Base-by-base conservation (phyloP, 2,113 vertebrate species). In the Hippocampus guttulatus region DNA sequence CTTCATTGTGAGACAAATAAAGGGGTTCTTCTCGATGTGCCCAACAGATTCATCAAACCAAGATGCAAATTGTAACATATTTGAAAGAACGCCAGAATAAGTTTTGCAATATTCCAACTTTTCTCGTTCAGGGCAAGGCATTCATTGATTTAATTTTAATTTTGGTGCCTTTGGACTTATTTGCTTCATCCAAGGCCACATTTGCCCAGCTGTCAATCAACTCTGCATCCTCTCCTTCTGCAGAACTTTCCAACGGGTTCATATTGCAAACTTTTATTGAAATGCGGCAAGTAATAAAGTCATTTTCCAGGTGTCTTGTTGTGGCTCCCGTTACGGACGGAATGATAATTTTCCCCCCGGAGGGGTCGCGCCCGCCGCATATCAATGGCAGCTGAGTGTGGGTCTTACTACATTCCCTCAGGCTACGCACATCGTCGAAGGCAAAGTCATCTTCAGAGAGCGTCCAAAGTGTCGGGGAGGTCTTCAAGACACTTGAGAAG, bases 361-460 rank as follows among this genome's bases (percentile, higher is more conserved):
- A 89, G 88, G 58, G 81, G 82, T 83, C 81, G 82, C 69, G 83
- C 82, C 58, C 73, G 68, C 84, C 83, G 90, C 86, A 90, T 90
- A 88, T 91, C 90, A 91, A 90, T 86, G 85, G 88, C 86, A 87
- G 87, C 89, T 81, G 84, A 88, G 88, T 84, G 88, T 88, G 88
- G 88, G 88, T 88, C 84, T 88, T 90, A 89, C 88, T 88, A 86
- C 86, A 84, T 89, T 91, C 87, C 88, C 90, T 85, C 88, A 88
- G 90, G 90, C 90, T 84, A 61, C 58, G 27, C 15, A 88, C 79
- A 87, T 82, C 85, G 90, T 90, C 81, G 88, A 89, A 88, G 87
- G 88, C 89, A 90, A 91, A 91, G 89, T 90, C 88, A 89, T 90
- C 90, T 90, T 91, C 88, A 90, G 83, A 90, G 90, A 86, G 81